Evolutionary conservation across 2,113 vertebrate species (phyloP).

Genomic region (Thermophis baileyi): DNA sequence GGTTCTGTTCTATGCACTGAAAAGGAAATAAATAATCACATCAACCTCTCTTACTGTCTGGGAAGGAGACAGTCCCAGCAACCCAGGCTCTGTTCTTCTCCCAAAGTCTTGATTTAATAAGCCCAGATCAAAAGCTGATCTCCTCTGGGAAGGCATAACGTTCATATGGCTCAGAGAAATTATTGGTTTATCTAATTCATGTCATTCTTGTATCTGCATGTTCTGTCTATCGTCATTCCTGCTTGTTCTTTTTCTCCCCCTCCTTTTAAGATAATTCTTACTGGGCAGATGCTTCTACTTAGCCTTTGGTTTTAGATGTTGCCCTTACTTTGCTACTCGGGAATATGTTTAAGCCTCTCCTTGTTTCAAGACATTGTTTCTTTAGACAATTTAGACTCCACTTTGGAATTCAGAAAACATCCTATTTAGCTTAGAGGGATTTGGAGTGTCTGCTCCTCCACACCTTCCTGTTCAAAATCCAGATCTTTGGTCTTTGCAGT

Average conservation of each 20-base stretch:
- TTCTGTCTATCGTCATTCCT: background rate
- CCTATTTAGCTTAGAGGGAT: background rate
- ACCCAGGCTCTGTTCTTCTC: background rate
- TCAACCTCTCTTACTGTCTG: background rate
- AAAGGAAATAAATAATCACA: background rate
- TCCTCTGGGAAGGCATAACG: conserved; percentile 21
- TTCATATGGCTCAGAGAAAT: background rate
- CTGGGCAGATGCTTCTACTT: background rate
- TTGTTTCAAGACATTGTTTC: background rate
- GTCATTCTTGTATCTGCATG: background rate
- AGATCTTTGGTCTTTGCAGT: background rate
- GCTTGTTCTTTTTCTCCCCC: background rate
- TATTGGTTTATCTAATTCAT: conserved; percentile 5
- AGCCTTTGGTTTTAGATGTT: background rate
- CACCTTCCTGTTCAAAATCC: background rate
- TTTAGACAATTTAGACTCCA: background rate
- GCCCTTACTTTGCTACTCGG: background rate
- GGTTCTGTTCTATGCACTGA: background rate
- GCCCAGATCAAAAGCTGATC: background rate
- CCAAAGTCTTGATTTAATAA: conserved; percentile 17
- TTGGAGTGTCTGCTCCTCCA: background rate
- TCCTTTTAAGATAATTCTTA: background rate
- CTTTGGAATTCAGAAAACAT: background rate
- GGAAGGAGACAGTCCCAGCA: background rate
- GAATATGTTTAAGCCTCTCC: rapidly evolving